These are phyloP conservation scores for Philopedon plagiatum DNA, from an alignment of 2,888 invertebrate genomes.

Conservation along the genomic window DNA sequence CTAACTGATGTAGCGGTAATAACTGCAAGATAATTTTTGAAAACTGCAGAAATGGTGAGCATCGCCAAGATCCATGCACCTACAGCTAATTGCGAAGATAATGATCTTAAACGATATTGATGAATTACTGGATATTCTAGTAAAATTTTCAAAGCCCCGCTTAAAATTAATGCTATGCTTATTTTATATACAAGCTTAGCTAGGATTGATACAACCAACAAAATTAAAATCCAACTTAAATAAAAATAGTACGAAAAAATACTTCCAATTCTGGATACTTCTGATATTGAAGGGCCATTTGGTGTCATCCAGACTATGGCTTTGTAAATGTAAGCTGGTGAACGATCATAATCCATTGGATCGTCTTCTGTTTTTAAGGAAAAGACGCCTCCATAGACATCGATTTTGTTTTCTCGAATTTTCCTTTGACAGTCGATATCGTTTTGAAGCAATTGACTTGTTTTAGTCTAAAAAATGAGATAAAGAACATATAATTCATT, in stretches of 20 bases:
- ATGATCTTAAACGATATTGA: not conserved
- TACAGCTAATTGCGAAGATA: not conserved
- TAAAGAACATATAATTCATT: too few species aligned
- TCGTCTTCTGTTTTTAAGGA: not conserved
- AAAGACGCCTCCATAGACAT: not conserved
- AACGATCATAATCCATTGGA: not conserved
- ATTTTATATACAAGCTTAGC: not conserved
- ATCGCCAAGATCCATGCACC: not conserved
- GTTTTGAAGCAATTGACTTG: not conserved
- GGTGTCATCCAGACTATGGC: not conserved
- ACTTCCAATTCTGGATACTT: not conserved
- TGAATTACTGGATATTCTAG: conserved; percentile 1
- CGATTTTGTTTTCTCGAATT: not conserved
- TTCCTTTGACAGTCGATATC: not conserved
- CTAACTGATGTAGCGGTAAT: conserved; percentile 6
- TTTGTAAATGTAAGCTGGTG: not conserved
- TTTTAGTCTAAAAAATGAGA: not conserved
- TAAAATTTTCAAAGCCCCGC: not conserved
- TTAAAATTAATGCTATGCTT: not conserved
- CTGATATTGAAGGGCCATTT: not conserved
- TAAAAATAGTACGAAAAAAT: not conserved
- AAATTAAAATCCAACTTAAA: not conserved
- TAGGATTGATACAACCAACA: not conserved
- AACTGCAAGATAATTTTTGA: not conserved
- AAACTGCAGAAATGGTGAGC: not conserved